Base-by-base conservation (phyloP, 2,797 vertebrate genomes). In the Mycteria americana region DNA sequence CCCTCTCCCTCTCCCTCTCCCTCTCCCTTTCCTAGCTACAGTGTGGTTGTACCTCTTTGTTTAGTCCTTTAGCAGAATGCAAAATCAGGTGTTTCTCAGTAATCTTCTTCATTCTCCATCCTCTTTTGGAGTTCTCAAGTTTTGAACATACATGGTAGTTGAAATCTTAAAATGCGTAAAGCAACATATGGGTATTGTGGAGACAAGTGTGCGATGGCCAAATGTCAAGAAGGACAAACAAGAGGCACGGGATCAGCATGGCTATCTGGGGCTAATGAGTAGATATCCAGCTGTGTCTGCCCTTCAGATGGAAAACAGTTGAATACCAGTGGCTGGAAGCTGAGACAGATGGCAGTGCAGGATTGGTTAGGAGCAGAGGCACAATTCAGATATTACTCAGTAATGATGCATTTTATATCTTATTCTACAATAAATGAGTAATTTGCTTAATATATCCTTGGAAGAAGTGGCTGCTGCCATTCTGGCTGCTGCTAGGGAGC, bases 341-440 rank as follows among this genome's bases (percentile, higher is more conserved):
- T 80, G 89, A 93, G 91, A 62, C 78, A 95, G 91, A 57, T 96
- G 91, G 89, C 87, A 96, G 48, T 88, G 64, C 72, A 85, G 81
- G 67, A 43, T 11, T 92, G 56, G 17, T 67, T 85, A 83, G 87
- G 24, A 93, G 31, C 41, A 92, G 72, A 92, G 46, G 22, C 62
- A 75, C 35, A 80, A 46, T 69, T 62, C 48, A 60, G 18, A 17
- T 76, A 77, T 39, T 88, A 31, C 13, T 87, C 56, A 88, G 68
- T 89, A 94, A 72, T 54, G 9, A 62, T 59, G 54, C 35, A 53
- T 72, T 93, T 78, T 79, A 14, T 69, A 39, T 72, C 41, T 68
- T 82, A 43, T n/a, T 93, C n/a, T 72, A 43, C 16, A 89, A 77
- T 73, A 93, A 86, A 70, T 84, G n/a, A 87, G 56, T 87, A 77